Evolutionary conservation across 2,113 vertebrate genomes (phyloP).

Genomic region (Lepus europaeus): DNA sequence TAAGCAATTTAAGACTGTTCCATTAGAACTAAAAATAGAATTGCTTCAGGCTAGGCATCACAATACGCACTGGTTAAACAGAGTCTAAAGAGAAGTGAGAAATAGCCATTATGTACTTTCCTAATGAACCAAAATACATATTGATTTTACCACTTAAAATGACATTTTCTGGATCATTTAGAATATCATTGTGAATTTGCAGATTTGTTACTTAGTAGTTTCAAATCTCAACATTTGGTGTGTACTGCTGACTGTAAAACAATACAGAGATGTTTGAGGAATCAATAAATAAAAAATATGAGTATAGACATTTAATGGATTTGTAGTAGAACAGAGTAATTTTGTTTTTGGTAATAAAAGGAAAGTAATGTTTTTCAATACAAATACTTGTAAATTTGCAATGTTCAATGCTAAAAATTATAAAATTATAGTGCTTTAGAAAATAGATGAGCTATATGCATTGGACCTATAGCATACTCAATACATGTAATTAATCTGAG

Average conservation of each 20-base stretch:
- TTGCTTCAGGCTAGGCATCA: constrained; percentile 85
- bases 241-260: constrained; percentile 41
- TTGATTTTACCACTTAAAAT: constrained; percentile 75
- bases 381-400: constrained; percentile 55
- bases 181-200: constrained; percentile 51
- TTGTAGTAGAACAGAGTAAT: not conserved
- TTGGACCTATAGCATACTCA: constrained; percentile 17
- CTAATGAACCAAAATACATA: constrained; percentile 84
- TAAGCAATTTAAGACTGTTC: constrained; percentile 90
- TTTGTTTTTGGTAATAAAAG: constrained; percentile 27
- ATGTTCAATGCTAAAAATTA: constrained; percentile 21
- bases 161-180: constrained; percentile 70
- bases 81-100: constrained; percentile 80
- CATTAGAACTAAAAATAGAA: constrained; percentile 90
- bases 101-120: constrained; percentile 79
- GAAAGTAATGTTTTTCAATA: constrained; percentile 29
- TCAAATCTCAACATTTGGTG: constrained; percentile 25
- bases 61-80: constrained; percentile 86
- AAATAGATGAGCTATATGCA: constrained; percentile 6
- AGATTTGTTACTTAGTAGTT: constrained; percentile 60
- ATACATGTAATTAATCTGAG: constrained; percentile 52
- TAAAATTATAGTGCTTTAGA: constrained; percentile 33
- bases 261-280: constrained; percentile 45
- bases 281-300: constrained; percentile 58
- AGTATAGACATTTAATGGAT: not conserved